A percentile compares a stretch with the other conserved stretches of the same genome.
Conservation (phyloP, 2,113 vertebrate genomes). For the Malurus alboscapulatus region DNA sequence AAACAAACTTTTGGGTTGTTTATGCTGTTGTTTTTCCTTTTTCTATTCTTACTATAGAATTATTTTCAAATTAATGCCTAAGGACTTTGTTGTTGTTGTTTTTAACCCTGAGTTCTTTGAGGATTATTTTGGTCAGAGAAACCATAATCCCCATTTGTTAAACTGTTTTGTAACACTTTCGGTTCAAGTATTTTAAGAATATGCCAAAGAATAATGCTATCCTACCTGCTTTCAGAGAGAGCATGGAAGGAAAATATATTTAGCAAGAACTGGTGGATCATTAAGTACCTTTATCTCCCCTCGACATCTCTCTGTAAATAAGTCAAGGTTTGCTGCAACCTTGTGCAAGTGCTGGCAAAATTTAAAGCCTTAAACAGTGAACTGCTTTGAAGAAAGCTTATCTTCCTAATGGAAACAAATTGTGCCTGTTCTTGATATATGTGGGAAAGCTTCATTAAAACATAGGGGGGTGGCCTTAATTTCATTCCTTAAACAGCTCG, state of each 20-base stretch:
- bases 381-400: constrained; percentile 70
- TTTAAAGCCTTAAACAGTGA: constrained; percentile 77
- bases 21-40: not conserved
- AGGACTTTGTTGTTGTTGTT: not conserved
- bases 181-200: not conserved
- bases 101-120: not conserved
- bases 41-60: not conserved
- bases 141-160: not conserved
- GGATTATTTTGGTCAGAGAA: not conserved
- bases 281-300: constrained; percentile 73
- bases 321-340: constrained; percentile 82
- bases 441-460: not conserved
- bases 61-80: not conserved
- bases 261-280: constrained; percentile 70
- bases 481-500: not conserved
- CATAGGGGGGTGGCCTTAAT: not conserved
- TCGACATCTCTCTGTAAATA: constrained; percentile 78
- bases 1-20: not conserved
- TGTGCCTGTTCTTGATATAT: constrained; percentile 20
- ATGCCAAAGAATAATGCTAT: constrained; percentile 17
- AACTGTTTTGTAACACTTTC: not conserved
- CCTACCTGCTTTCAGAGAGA: not conserved
- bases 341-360: constrained; percentile 73
- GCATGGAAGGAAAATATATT: constrained; percentile 56
- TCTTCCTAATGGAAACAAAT: constrained; percentile 61